Base-by-base conservation (phyloP, 2,113 vertebrate species). In the Etheostoma spectabile region DNA sequence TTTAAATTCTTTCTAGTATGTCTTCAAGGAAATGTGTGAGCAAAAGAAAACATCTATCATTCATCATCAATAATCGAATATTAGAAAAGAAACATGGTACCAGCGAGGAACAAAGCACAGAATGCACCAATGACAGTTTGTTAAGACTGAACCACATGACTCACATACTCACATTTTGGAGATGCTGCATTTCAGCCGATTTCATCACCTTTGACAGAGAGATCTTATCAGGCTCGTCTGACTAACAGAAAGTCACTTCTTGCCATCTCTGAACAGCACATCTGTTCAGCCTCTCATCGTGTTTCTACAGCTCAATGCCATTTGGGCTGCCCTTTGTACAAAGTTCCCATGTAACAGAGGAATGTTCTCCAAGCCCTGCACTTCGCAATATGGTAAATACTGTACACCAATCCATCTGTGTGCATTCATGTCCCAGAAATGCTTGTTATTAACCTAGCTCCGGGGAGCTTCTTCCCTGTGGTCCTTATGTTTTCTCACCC, bases 151-250 rank as follows among this genome's bases (percentile, higher is more conserved):
- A 19, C 27, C 65, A 12, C 35, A 60, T 18, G 59, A 60, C 59
- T 27, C 59, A 49, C 33, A n/a, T 11, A 1, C 16, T 16, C 69
- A 78, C 49, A 62, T 33, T 24, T 53, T 42, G 21, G 79, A 69
- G 42, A 86, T 72, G 74, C 45, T 73, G 78, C 79, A 51, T 82
- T 86, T 90, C 81, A 77, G 62, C 52, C 61, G 64, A 79, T 84
- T 82, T 86, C 88, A 84, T 84, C 78, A 88, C 78, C 49, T 65
- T 27, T 57, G 49, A 73, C 38, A 59, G 74, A 49, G 24, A 51
- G 64, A 75, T 79, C n/a, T 7, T 35, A 49, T 68, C 48, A 35
- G 18, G 8, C 27, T 78, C 46, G 4, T 67, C 49, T 56, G 67
- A 70, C 52, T 16, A 45, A 42, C 3, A 70, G 21, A 42, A 33